Evolutionary conservation across 2,113 vertebrate genomes (phyloP).

Genomic region (Catharus bicknelli): DNA sequence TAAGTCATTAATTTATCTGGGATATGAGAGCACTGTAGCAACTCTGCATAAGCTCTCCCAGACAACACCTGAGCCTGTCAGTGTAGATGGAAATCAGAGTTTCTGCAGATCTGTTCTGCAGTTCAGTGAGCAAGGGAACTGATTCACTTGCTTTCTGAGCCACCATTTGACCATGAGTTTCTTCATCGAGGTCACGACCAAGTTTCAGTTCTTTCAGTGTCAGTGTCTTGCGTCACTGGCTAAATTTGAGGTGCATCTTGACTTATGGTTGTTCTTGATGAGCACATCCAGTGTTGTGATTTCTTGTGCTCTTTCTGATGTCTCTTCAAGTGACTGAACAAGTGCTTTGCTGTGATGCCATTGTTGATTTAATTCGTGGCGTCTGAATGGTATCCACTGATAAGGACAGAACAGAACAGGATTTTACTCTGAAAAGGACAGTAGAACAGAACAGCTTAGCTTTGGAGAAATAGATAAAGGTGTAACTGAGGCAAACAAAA

Average conservation of each 20-base stretch:
- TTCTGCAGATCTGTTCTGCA: not conserved
- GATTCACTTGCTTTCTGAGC: not conserved
- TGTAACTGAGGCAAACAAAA: not conserved
- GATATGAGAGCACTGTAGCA: not conserved
- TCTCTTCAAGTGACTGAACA: conserved; percentile 85
- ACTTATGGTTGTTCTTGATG: rapidly evolving
- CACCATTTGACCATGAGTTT: not conserved
- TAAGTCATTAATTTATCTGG: not conserved
- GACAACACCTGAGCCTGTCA: not conserved
- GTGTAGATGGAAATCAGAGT: not conserved
- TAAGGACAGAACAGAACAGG: not conserved
- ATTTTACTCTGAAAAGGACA: not conserved
- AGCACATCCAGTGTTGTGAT: not conserved
- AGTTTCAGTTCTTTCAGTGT: not conserved
- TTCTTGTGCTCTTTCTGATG: not conserved
- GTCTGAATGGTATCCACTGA: conserved; percentile 87
- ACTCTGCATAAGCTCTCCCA: not conserved
- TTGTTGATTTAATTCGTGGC: conserved; percentile 82
- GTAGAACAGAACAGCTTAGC: not conserved
- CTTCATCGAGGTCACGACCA: not conserved
- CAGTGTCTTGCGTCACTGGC: not conserved
- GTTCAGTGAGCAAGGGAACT: not conserved
- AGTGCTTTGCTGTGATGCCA: conserved; percentile 89
- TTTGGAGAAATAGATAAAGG: not conserved
- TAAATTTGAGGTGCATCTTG: not conserved